Evolutionary conservation across 1,140 invertebrate genomes (phyloP).

Genomic region (Nasonia longicornis): DNA sequence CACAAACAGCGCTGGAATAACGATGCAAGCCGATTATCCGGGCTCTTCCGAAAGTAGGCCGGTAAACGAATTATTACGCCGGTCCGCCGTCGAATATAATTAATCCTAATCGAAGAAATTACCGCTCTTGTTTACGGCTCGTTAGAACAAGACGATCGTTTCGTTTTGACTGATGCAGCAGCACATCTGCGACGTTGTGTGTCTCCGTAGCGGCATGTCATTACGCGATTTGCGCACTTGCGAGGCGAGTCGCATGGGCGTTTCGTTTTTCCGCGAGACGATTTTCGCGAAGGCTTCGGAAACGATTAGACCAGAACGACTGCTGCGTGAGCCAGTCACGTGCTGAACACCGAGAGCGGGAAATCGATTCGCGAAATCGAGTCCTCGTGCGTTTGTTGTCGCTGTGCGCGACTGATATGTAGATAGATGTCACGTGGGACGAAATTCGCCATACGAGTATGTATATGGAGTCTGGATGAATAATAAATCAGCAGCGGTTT

Average conservation of each 20-base stretch:
- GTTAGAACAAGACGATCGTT: not conserved
- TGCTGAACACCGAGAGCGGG: not conserved
- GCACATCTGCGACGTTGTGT: no score
- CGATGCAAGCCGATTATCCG: no score
- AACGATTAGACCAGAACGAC: not conserved
- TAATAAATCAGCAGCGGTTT: not conserved
- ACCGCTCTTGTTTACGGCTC: conserved; percentile 1
- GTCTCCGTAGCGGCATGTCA: not conserved
- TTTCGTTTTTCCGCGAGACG: not conserved
- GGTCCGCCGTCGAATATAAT: conserved; percentile 55
- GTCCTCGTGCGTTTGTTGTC: not conserved
- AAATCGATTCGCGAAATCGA: conserved; percentile 1
- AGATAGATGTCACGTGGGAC: not conserved
- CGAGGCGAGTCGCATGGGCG: not conserved
- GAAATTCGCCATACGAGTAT: not conserved
- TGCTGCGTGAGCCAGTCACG: not conserved
- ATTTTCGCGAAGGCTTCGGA: not conserved
- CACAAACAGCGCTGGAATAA: not conserved
- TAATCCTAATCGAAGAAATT: conserved; percentile 50
- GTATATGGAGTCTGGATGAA: not conserved
- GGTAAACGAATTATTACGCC: conserved; percentile 53
- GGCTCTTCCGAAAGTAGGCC: not conserved
- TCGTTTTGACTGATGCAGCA: not conserved
- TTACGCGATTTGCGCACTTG: conserved; percentile 26
- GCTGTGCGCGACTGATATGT: not conserved